Evolutionary conservation across 2,113 vertebrate species (phyloP), one percentile per base, ranked within the genome.

Genomic region (Syrmaticus mikado): DNA sequence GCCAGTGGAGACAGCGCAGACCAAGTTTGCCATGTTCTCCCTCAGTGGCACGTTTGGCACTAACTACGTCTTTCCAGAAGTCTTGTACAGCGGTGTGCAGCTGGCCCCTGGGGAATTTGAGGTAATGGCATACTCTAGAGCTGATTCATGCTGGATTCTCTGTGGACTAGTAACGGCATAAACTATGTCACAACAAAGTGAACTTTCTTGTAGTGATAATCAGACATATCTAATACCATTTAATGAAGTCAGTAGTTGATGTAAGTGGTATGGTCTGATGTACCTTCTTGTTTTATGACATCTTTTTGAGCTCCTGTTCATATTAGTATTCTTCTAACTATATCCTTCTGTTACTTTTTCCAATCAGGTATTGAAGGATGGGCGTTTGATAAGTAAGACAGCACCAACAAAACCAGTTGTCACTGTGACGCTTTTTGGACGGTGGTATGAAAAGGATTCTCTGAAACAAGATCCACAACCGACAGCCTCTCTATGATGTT

Each of bases 41-140:
- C 97, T 98, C 82, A 97, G 98, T 1, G 98, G 98, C 67, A 98
- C 97, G 0, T 98, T 98, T 70, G 87, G 92, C 43, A 97, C 98
- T 24, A 95, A 58, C 45, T 96, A 97, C 0, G 95, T 98, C 64
- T 98, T 98, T 46, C 98, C 98, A 11, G 97, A 98, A 82, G 97
- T 98, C 45, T 34, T 98, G 93, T 93, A 97, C 83, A 97, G 97
- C 1, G 94, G 90, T 6, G 73, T 96, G 80, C 89, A 94, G n/a
- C 95, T 98, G 78, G 98, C 97, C 18, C 95, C 97, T 2, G 87
- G 94, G 55, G 95, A 97, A 67, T 98, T 98, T 12, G 70, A 98
- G 97, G 98, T 98, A 96, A 70, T n/a, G 64, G 13, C 6, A 2
- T 68, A 61, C 18, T 24, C 11, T 67, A 36, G 32, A 65, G 10